Evolutionary conservation across 2,797 vertebrate species (phyloP).

Genomic region (Macrochelys suwanniensis): DNA sequence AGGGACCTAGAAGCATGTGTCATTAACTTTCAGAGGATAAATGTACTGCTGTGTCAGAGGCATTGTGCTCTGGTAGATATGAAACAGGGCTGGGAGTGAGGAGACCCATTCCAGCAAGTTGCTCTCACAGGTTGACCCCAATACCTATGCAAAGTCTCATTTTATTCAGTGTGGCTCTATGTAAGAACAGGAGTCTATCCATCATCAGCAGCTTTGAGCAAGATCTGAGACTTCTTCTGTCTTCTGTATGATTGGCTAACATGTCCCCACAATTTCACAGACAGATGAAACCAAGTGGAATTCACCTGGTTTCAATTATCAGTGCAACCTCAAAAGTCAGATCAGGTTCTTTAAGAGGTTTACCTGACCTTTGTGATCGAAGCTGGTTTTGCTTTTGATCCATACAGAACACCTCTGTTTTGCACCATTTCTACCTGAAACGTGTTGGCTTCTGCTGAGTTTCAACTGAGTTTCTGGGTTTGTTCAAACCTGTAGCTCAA

Average conservation of each 20-base stretch:
- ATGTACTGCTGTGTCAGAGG: not conserved
- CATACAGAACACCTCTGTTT: slow-evolving; percentile 5
- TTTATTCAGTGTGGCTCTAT: not conserved
- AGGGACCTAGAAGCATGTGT: not conserved
- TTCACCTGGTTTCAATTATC: slow-evolving; percentile 22
- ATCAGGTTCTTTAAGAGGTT: slow-evolving; percentile 69
- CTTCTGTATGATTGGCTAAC: not conserved
- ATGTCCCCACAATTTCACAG: not conserved
- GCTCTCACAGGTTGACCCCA: accelerated
- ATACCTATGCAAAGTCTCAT: not conserved
- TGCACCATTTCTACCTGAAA: not conserved
- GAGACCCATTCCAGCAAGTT: not conserved
- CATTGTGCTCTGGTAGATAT: not conserved
- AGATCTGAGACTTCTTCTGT: not conserved
- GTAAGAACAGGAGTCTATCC: not conserved
- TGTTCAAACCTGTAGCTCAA: slow-evolving; percentile 63
- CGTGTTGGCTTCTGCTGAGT: slow-evolving; percentile 10
- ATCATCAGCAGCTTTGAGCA: not conserved
- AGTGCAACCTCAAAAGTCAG: not conserved
- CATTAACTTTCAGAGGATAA: not conserved
- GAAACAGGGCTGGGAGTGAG: accelerated
- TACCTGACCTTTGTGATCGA: slow-evolving; percentile 60
- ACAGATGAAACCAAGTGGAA: not conserved
- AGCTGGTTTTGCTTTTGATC: slow-evolving; percentile 54
- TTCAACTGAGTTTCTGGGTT: slow-evolving; percentile 56